Conservation (phyloP, 2,113 vertebrate species). For the Coracopsis vasa region DNA sequence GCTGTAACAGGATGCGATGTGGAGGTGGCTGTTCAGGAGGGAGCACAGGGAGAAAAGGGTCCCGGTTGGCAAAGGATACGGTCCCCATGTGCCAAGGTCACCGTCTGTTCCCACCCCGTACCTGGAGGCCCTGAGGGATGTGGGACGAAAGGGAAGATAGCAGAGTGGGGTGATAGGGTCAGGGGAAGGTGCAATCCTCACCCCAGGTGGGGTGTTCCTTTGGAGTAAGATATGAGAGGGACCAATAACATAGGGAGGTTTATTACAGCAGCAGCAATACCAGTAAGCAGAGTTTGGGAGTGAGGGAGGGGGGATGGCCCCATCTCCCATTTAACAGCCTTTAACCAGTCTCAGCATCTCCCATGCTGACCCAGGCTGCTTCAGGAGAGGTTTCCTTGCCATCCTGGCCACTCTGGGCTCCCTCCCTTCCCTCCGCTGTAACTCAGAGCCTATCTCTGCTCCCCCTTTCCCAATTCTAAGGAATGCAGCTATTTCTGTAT, state of each 20-base stretch:
- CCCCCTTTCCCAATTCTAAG: background rate
- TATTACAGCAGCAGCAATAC: background rate
- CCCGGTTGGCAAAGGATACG: background rate
- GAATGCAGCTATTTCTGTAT: slow-evolving; percentile 44
- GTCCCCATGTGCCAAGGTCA: accelerated
- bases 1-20: background rate
- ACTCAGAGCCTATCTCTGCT: background rate
- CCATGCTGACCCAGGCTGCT: background rate
- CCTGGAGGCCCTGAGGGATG: background rate
- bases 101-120: accelerated
- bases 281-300: background rate
- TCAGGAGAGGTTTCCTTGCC: background rate
- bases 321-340: background rate
- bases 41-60: accelerated
- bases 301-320: background rate
- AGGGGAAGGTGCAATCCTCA: background rate
- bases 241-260: background rate
- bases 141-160: background rate
- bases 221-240: background rate
- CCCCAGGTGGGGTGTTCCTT: background rate
- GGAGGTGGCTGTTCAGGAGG: background rate
- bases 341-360: background rate
- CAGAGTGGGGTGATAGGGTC: accelerated
- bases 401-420: background rate
- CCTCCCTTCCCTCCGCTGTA: background rate